Evolutionary conservation across 2,113 vertebrate species (phyloP).

Genomic region (Platichthys stellatus): DNA sequence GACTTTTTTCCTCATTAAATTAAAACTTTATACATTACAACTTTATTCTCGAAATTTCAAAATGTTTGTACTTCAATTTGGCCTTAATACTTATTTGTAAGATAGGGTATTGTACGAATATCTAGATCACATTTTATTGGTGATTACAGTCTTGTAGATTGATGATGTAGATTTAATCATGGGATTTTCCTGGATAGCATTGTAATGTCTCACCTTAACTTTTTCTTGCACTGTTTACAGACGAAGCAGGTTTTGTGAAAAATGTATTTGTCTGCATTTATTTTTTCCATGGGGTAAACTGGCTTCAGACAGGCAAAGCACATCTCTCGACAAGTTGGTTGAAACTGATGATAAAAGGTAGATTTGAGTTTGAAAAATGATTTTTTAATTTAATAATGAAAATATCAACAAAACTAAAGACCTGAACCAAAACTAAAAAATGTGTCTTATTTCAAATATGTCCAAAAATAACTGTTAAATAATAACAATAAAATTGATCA

Average conservation of each 20-base stretch:
- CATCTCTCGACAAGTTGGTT: constrained; percentile 71
- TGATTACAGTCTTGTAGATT: not conserved
- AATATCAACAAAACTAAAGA: constrained; percentile 2
- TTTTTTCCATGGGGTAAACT: constrained; percentile 83
- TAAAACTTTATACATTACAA: too few species aligned
- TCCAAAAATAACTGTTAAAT: not conserved
- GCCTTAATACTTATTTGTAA: too few species aligned
- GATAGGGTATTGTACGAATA: too few species aligned
- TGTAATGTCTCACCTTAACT: constrained; percentile 84
- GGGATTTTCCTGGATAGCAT: constrained; percentile 18
- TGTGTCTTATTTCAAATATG: constrained; percentile 16
- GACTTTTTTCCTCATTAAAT: too few species aligned
- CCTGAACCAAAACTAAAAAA: not conserved
- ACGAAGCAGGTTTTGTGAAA: constrained; percentile 87
- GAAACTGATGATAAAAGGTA: constrained; percentile 70
- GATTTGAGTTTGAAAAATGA: not conserved
- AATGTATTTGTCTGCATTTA: constrained; percentile 78
- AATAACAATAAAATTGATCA: not conserved
- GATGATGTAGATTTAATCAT: not conserved
- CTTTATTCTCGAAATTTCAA: too few species aligned
- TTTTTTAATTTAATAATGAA: not conserved
- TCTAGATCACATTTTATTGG: too few species aligned
- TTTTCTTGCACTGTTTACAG: constrained; percentile 86
- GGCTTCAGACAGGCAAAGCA: constrained; percentile 84
- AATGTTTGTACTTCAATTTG: too few species aligned